Base-by-base conservation (phyloP, 1,140 invertebrate species). In the Scaptomyza montana region DNA sequence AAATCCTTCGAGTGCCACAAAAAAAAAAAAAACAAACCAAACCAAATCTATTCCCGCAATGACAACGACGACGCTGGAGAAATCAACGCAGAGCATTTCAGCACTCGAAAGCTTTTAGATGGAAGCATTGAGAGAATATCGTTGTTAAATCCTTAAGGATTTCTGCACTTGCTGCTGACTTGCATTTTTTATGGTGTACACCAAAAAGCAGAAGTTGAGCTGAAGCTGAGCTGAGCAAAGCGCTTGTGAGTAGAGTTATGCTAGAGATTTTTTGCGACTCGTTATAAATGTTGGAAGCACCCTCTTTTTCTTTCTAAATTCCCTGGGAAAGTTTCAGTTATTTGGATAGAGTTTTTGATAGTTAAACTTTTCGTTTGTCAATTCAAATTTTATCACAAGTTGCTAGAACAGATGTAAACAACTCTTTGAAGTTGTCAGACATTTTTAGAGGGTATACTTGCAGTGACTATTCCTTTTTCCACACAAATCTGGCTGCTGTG, bases 71-170 rank as follows among this genome's bases (percentile, higher is more conserved):
- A 70, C 75, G 36, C 75, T 77, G 43, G 75, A 78, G 75, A 78
- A 78, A 78, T 78, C 75, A 78, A 60, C 56, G 72, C 61, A 47
- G 70, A 78, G 62, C 51, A 55, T 73, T 74, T 65, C 43, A 65
- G 25, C 62, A 13, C 41, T 43, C 39, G 19, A 76, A 76, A 85
- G 82, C 82, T 86, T 86, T 86, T 70, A 75, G 75, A 71, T 72
- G 33, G 43, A 68, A 77, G 49, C 60, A 69, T 69, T 77, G 69
- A 21, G 51, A 72, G 64, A 74, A 64, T 74, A 85, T 85, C 66
- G 78, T 66, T 69, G 60, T 51, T 53, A 81, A 86, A 82, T 87
- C 82, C 82, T 51, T 55, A 62, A 62, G 84, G 82, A 87, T 87
- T 89, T 36, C 33, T 53, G 25, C 59, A 57, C 65, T 78, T 77